Conservation (phyloP, 2,797 vertebrate genomes). For the Sebastes elongatus region DNA sequence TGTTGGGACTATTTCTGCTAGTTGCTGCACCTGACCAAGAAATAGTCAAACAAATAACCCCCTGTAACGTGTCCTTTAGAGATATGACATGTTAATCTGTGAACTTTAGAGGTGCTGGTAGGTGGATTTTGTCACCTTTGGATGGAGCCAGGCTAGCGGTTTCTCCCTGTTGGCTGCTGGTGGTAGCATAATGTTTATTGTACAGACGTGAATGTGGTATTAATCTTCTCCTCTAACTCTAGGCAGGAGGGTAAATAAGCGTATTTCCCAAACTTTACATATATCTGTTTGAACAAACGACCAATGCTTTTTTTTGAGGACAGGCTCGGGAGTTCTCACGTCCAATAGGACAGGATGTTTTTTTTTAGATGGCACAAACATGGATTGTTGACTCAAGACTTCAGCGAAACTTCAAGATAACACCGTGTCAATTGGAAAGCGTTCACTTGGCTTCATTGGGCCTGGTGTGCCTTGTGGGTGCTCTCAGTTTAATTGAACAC, state of each 20-base stretch:
- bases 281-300: not conserved
- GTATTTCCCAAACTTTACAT: not conserved
- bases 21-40: not conserved
- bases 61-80: not conserved
- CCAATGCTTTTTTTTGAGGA: not conserved
- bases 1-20: not conserved
- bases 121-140: too few relatives aligned
- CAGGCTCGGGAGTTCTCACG: not conserved
- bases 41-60: not conserved
- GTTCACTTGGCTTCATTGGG: conserved; percentile 60
- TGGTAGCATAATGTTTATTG: too few relatives aligned
- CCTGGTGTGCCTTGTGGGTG: conserved; percentile 69
- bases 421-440: conserved; percentile 68
- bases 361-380: conserved; percentile 6
- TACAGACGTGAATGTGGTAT: too few relatives aligned
- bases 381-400: conserved; percentile 46
- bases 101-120: too few relatives aligned
- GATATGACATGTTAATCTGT: too few relatives aligned
- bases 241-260: not conserved
- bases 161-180: too few relatives aligned
- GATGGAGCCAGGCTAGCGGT: too few relatives aligned
- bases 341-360: conserved; percentile 1
- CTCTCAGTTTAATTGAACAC: conserved; percentile 79
- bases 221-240: too few relatives aligned
- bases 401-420: conserved; percentile 44